Evolutionary conservation across 2,113 vertebrate species (phyloP), one percentile per base, ranked within the genome.

Genomic region (Notiomystis cincta): DNA sequence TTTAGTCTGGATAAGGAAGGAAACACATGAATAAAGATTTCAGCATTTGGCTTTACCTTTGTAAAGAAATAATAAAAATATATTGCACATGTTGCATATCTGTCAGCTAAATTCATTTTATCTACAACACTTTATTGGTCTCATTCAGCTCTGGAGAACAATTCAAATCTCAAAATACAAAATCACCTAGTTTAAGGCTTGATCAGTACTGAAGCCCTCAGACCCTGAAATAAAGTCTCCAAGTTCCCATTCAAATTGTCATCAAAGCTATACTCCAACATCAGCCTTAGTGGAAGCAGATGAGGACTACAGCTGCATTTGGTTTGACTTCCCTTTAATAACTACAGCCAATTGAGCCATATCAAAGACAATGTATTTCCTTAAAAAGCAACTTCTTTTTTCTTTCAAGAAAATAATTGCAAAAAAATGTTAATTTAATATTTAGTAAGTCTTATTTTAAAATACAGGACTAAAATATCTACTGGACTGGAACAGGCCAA

Each of bases 251-350:
- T 96, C 89, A 79, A 79, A 96, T 95, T 96, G 96, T 94, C 95
- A 96, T 96, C 92, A 95, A 97, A 95, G 89, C 80, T 73, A 57
- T 72, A 92, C 86, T 95, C 93, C 94, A 91, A 33, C 86, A 84
- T 95, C 96, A 95, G 94, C 77, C 60, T 95, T 96, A 96, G 94
- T 95, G 96, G 77, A 97, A 96, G 94, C 94, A 96, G 96, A 96
- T 96, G 96, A 95, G 65, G 70, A 82, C 69, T 76, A 47, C 61
- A 87, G 66, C 69, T 2, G 42, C 92, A 96, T 92, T 77, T 97
- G 94, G 92, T 96, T 95, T 94, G 87, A 72, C 81, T 97, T 95
- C 87, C 61, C 62, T 71, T 31, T 60, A 94, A 92, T 92, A 93
- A 92, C 75, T 78, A 75, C 47, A 92, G 40, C 42, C 89, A 95